A percentile compares a stretch with the other conserved stretches of the same genome.
These are phyloP conservation scores for Umimayanthus kanabou DNA, from an alignment of 92 coral and sea anemone genomes.

Conservation along the genomic window DNA sequence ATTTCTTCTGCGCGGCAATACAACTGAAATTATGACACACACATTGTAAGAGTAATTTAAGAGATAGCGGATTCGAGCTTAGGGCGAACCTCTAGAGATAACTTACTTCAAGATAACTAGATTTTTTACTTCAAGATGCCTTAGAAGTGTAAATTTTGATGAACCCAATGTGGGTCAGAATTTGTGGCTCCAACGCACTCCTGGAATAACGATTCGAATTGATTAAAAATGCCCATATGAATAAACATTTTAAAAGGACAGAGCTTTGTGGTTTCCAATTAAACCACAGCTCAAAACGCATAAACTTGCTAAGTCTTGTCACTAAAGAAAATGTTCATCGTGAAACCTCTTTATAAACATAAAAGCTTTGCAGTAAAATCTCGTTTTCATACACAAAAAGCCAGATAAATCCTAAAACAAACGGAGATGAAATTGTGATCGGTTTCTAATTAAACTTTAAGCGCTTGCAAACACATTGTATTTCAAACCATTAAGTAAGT, in stretches of 20 bases:
- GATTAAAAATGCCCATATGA: constrained; percentile 21
- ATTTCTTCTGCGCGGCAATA: background rate
- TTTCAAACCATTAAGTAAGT: background rate
- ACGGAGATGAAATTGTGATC: background rate
- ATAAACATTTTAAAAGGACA: constrained; percentile 21
- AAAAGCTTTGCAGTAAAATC: background rate
- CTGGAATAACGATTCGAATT: background rate
- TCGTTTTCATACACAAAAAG: background rate
- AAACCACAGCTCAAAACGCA: constrained; percentile 4
- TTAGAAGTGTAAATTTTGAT: constrained; percentile 1
- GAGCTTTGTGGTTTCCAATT: constrained; percentile 26
- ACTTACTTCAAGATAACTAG: background rate
- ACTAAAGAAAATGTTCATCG: background rate
- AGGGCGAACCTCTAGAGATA: background rate
- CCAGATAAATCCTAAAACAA: background rate
- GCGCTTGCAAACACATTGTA: constrained; percentile 26
- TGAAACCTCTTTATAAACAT: background rate
- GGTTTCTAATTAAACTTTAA: constrained; percentile 38
- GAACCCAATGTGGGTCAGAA: background rate
- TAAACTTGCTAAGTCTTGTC: background rate
- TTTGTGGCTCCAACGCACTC: background rate
- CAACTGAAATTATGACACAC: background rate
- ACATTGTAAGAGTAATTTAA: background rate
- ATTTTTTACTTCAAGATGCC: background rate
- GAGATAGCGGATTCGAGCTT: background rate